Conservation (phyloP, 64 coral and sea anemone genomes). For the Cladopsammia gracilis region DNA sequence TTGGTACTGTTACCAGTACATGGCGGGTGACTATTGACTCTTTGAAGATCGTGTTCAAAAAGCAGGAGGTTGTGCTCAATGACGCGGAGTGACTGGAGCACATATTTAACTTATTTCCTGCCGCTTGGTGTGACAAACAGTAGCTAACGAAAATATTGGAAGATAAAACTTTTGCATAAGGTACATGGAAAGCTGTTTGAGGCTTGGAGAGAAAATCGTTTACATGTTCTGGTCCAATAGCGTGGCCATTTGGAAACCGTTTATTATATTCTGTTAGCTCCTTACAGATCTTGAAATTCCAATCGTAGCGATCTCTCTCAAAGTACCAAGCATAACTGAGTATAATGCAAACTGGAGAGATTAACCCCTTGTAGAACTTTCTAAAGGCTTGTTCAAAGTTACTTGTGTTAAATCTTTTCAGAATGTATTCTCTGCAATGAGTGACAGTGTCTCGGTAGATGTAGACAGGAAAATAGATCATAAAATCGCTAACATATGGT, state of each 20-base stretch:
- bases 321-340: constrained; percentile 32
- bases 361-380: neutral
- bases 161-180: neutral
- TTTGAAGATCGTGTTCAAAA: constrained; percentile 61
- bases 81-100: neutral
- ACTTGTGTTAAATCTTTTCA: too few relatives aligned
- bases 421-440: too few relatives aligned
- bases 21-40: neutral
- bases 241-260: constrained; percentile 8
- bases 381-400: too few relatives aligned
- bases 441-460: too few relatives aligned
- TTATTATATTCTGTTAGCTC: constrained; percentile 26
- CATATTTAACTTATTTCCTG: neutral
- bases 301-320: too few relatives aligned
- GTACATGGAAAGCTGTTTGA: constrained; percentile 59
- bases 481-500: too few relatives aligned
- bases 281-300: constrained; percentile 27
- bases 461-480: too few relatives aligned
- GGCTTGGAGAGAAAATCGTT: constrained; percentile 5
- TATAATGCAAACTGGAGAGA: constrained; percentile 38
- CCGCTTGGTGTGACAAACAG: constrained; percentile 36
- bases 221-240: constrained; percentile 24
- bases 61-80: constrained; percentile 9
- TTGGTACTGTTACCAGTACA: constrained; percentile 3
- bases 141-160: neutral